Evolutionary conservation across 2,888 invertebrate genomes (phyloP), one percentile per base, ranked within the genome.

Genomic region (Nemapogon koenigi): DNA sequence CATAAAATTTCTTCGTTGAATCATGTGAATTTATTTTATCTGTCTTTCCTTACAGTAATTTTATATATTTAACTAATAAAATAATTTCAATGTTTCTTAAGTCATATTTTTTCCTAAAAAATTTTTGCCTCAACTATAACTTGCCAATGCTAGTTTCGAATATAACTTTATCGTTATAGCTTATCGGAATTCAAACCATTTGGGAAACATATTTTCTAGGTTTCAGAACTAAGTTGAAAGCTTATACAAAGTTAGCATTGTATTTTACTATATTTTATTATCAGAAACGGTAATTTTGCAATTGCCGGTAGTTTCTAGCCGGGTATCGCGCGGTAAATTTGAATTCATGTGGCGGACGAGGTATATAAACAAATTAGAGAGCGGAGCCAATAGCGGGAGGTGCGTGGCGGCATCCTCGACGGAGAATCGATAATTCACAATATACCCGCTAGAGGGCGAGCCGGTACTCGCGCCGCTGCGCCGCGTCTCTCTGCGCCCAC

Each of bases 391-490:
- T 78, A 65, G 70, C 68, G 68, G 64, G 57, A 55, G 59, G 57
- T 48, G 52, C 37, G 37, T 25, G 26, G 16, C 14, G 50, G 47
- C 46, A 27, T 17, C 56, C 51, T 52, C 53, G 60, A 62, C 25
- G 58, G 61, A 58, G 69, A 78, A 80, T 80, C 79, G 73, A 80
- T 80, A 79, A 70, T 66, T 78, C 73, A 62, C 67, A 68, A 70
- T 71, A 67, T 65, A 64, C 59, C 68, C 79, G 72, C 71, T 71
- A 76, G 80, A 80, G 78, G 75, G 73, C 75, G 62, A 66, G 67
- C 50, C 57, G n/a, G 10, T 55, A 53, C 51, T 60, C 55, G 51
- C 55, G 29, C 38, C 19, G 25, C 16, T n/a, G 33, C 32, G 16
- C 18, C 32, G 53, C 58, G 51, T 16, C 16, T 16, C 17, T 65